These are phyloP conservation scores for Pararge aegeria DNA, from an alignment of 1,140 invertebrate species.

Conservation along the genomic window DNA sequence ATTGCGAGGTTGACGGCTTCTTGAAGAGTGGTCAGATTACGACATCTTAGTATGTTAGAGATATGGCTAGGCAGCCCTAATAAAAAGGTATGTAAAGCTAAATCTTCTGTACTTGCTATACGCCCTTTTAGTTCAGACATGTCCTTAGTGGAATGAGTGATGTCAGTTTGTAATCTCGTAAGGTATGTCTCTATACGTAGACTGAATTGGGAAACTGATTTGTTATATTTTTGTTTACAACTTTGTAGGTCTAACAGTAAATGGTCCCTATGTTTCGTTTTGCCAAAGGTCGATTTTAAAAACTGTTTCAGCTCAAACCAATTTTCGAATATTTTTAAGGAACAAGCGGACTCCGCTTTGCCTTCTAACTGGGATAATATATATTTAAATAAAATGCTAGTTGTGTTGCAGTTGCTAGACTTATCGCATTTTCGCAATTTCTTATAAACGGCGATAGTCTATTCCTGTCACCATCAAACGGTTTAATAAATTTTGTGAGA, in stretches of 20 bases:
- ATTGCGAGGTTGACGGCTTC: slow-evolving; percentile 27
- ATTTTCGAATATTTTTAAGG: slow-evolving; percentile 25
- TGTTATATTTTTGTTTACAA: slow-evolving; percentile 23
- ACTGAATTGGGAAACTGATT: slow-evolving; percentile 30
- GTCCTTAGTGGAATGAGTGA: slow-evolving; percentile 20
- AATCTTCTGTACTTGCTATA: slow-evolving; percentile 38
- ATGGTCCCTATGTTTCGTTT: slow-evolving; percentile 35
- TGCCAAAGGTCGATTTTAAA: slow-evolving; percentile 33
- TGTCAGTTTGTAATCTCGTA: slow-evolving; percentile 34
- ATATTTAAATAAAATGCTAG: slow-evolving; percentile 18
- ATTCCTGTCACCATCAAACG: slow-evolving; percentile 19
- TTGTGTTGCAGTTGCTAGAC: slow-evolving; percentile 4
- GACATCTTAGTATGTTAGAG: slow-evolving; percentile 31
- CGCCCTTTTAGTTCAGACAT: slow-evolving; percentile 27
- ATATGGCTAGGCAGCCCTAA: slow-evolving; percentile 29
- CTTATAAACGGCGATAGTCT: slow-evolving; percentile 16
- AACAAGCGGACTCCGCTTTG: slow-evolving; percentile 30
- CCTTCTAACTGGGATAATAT: slow-evolving; percentile 33
- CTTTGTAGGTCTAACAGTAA: slow-evolving; percentile 33
- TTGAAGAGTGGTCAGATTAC: slow-evolving; percentile 24
- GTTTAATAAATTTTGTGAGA: slow-evolving; percentile 20
- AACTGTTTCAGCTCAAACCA: slow-evolving; percentile 29
- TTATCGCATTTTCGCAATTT: slow-evolving; percentile 26
- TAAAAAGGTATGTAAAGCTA: slow-evolving; percentile 35
- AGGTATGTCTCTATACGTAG: slow-evolving; percentile 30